Evolutionary conservation across 2,888 invertebrate species (phyloP), one percentile per base, ranked within the genome.

Genomic region (Pterobdella sp.): DNA sequence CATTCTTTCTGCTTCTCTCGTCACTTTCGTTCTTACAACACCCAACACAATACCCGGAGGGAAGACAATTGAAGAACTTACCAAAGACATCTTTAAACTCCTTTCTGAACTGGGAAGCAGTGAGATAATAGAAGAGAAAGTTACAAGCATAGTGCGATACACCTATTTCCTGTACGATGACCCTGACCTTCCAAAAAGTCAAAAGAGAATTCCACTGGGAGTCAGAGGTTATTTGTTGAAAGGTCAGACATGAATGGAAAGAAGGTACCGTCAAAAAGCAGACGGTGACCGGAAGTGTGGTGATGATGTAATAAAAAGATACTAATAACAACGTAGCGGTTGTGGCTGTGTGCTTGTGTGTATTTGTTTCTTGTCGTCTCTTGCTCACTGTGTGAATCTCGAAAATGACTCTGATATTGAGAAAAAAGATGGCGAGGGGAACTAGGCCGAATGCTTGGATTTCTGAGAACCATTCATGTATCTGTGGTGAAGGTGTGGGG

Each of bases 271-370:
- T 72, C 31, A 78, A 77, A 69, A 79, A 80, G 66, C 78, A 77
- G 14, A 81, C 74, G 29, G 81, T 79, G 34, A 79, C 79, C 0
- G 82, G 81, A 4, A 81, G 77, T 18, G 82, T 82, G 31, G 80
- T 80, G 72, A 80, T 76, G 68, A 82, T 80, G 72, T 80, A 75
- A 74, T 80, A 82, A 76, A 81, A 81, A 0, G 81, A 80, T 4
- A 82, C 78, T 0, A 80, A 80, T 14, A 83, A 76, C n/a, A 83
- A 77, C 79, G 81, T 82, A n/a, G 81, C 77, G 1, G 82, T 83
- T 2, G 82, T 82, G 2, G 82, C 80, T 0, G 81, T 73, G 26
- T 75, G 42, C 1, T 79, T 65, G 79, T 77, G 72, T 77, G 78
- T 32, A 34, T 22, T 0, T 29, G 36, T 3, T 32, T 22, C 66